Percentiles rank a stretch among this genome's conserved stretches.
These are phyloP conservation scores for Gryon sp. DNA, from an alignment of 1,140 invertebrate genomes.

Conservation along the genomic window DNA sequence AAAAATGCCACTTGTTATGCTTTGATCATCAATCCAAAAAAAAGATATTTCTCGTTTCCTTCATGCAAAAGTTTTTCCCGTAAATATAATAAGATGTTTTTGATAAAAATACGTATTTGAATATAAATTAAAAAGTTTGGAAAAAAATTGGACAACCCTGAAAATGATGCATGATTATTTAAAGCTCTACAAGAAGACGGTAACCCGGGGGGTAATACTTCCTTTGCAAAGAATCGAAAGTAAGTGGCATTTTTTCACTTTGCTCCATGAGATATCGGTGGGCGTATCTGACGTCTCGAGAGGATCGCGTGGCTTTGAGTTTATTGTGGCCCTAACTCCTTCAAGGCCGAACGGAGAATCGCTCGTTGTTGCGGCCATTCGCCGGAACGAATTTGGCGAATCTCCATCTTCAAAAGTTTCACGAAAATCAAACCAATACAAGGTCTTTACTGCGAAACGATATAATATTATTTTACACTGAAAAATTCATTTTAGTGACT, in stretches of 20 bases:
- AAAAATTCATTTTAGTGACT: no score
- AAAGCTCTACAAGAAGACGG: constrained; percentile 36
- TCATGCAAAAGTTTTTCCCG: background rate
- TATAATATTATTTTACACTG: no score
- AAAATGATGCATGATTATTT: constrained; percentile 51
- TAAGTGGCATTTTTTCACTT: constrained; percentile 62
- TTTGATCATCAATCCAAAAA: no score
- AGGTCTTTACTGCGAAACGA: background rate
- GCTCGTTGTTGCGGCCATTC: constrained; percentile 37
- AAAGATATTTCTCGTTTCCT: background rate
- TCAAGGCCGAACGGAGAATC: constrained; percentile 51
- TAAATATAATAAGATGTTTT: constrained; percentile 8
- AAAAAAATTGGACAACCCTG: constrained; percentile 40
- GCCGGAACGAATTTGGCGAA: constrained; percentile 51
- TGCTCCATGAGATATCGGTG: constrained; percentile 58
- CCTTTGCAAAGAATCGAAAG: constrained; percentile 44
- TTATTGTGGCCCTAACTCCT: constrained; percentile 59
- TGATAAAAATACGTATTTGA: constrained; percentile 23
- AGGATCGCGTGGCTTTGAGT: constrained; percentile 59
- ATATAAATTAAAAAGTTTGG: constrained; percentile 28
- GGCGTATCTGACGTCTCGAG: constrained; percentile 57
- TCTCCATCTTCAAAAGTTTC: constrained; percentile 22
- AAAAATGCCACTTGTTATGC: no score
- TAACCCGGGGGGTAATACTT: constrained; percentile 49
- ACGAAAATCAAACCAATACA: constrained; percentile 12